Base-by-base conservation (phyloP, 2,797 vertebrate species). In the Centroberyx gerrardi region DNA sequence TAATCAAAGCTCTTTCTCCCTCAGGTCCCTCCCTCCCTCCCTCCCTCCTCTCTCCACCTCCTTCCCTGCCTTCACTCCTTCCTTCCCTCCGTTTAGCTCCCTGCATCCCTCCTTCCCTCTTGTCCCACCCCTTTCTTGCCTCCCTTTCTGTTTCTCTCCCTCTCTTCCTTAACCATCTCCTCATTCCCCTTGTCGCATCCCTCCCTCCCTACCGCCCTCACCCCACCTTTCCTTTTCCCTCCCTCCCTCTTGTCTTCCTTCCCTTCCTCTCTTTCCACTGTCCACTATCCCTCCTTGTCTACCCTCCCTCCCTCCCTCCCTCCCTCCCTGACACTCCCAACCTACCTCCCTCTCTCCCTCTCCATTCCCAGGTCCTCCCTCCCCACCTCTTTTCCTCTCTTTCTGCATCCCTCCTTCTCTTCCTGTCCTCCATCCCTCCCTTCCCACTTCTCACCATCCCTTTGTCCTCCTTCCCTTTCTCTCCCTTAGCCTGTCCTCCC, bases 1-100 rank as follows among this genome's bases (percentile, higher is more conserved):
- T 81, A 64, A 87, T 87, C 82, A 83, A 82, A 87, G 78, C 61
- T 52, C 40, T 73, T 68, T 74, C 68, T 74, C 51, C 36, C 51
- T 65, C 44, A 62, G 67, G 80, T 80, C 66, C n/a, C 61, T 58
- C 72, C 72, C 8, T 40, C 65, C 51, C 79, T 60, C 36, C 15
- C 52, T 51, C 17, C 46, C 48, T 62, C 15, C 14, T 38, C 38
- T 54, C 52, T 38, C 7, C 14, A 27, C 55, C 64, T 62, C 36
- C 69, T 76, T 44, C 74, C 55, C 18, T 44, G 5, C 17, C 36
- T 12, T 58, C 53, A 64, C 12, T 68, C 17, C n/a, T 28, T 73
- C 3, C 15, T 56, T 78, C 53, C 22, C 42, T 66, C 3, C 28
- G 15, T 15, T 22, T 51, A 13, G 5, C n/a, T 36, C 33, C 59